These are phyloP conservation scores for Hydropsyche betteni DNA, from an alignment of 2,888 invertebrate genomes.

Conservation along the genomic window DNA sequence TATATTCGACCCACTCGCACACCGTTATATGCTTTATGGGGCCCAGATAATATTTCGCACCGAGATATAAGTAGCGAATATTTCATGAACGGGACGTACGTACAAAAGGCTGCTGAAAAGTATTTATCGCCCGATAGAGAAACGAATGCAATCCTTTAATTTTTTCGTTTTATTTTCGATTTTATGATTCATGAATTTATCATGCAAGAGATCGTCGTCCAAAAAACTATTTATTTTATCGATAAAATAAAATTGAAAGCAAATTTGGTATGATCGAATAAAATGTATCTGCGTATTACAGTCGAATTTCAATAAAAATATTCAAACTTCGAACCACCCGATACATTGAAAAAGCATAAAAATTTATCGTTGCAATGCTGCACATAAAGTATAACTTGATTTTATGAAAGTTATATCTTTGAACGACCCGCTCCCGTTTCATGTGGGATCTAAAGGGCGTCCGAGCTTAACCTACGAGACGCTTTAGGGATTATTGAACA, in stretches of 20 bases:
- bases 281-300: neutral
- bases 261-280: neutral
- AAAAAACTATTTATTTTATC: too few relatives aligned
- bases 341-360: slow-evolving; percentile 5
- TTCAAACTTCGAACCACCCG: neutral
- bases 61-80: slow-evolving; percentile 48
- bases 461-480: slow-evolving; percentile 48
- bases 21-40: slow-evolving; percentile 39
- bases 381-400: slow-evolving; percentile 41
- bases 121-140: neutral
- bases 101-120: slow-evolving; percentile 1
- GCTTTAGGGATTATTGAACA: slow-evolving; percentile 47
- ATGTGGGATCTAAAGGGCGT: slow-evolving; percentile 21
- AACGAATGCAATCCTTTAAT: neutral
- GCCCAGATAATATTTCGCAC: slow-evolving; percentile 48
- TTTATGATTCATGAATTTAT: too few relatives aligned
- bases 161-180: neutral
- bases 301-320: too few relatives aligned
- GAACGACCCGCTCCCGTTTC: slow-evolving; percentile 1
- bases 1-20: neutral
- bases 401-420: slow-evolving; percentile 42
- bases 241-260: neutral
- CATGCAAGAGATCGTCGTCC: too few relatives aligned
- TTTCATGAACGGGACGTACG: slow-evolving; percentile 45
- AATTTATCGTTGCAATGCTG: slow-evolving; percentile 2